phyloP scores from a whole-genome alignment of 2,888 invertebrate genomes.

The Spicauda simplicius region DNA sequence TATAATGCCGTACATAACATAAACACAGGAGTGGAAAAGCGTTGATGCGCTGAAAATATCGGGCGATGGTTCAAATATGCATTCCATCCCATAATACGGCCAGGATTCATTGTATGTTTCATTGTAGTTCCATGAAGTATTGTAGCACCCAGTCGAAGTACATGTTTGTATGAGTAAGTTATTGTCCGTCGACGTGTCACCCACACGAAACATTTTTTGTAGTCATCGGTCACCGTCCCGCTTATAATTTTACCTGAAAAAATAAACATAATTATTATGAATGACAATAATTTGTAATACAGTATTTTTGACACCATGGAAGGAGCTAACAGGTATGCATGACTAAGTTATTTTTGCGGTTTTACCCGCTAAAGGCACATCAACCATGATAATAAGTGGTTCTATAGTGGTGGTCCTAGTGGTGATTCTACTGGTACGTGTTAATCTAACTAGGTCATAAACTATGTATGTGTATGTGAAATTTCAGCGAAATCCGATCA shows the following conservation, averaged over 20 bases:
- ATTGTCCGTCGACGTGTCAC: slow-evolving; percentile 14
- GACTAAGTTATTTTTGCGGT: too few species aligned
- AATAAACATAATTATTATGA: not conserved
- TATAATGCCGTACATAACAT: slow-evolving; percentile 88
- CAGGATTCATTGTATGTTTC: slow-evolving; percentile 35
- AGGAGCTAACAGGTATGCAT: too few species aligned
- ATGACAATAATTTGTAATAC: too few species aligned
- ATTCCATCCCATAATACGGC: slow-evolving; percentile 30
- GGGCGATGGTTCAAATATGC: slow-evolving; percentile 54
- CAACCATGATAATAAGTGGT: too few species aligned
- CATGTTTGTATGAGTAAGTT: slow-evolving; percentile 1
- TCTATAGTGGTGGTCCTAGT: too few species aligned
- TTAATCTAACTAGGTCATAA: too few species aligned
- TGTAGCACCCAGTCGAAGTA: slow-evolving; percentile 13
- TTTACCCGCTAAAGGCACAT: too few species aligned
- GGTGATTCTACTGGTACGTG: too few species aligned
- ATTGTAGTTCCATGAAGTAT: slow-evolving; percentile 28
- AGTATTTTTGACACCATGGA: too few species aligned
- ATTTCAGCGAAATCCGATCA: too few species aligned
- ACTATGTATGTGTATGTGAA: too few species aligned
- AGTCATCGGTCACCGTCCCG: not conserved
- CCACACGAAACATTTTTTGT: slow-evolving; percentile 20
- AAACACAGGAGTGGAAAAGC: slow-evolving; percentile 87
- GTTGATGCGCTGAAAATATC: slow-evolving; percentile 63
- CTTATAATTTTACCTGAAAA: slow-evolving; percentile 2